Evolutionary conservation across 1,140 invertebrate species (phyloP).

Genomic region (Diachasma alloeum): DNA sequence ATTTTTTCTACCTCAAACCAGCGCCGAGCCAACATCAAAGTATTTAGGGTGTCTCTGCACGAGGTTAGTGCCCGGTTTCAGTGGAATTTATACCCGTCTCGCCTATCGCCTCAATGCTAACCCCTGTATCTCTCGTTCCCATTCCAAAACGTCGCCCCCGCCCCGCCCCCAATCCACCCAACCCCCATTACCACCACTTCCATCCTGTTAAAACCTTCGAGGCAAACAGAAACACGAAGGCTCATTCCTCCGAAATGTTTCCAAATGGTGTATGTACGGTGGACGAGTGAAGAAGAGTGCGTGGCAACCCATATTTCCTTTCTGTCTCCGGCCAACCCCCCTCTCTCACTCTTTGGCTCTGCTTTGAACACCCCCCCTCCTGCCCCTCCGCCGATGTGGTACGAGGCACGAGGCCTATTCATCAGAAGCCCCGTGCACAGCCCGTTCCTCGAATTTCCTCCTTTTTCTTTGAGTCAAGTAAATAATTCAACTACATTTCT

Average conservation of each 20-base stretch:
- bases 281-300: neutral
- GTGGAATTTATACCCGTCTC: neutral
- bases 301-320: constrained; percentile 4
- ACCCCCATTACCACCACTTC: neutral
- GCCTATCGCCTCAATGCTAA: neutral
- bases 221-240: neutral
- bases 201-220: neutral
- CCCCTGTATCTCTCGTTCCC: neutral
- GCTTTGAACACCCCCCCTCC: neutral
- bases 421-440: neutral
- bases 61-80: neutral
- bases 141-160: neutral
- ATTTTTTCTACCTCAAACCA: neutral
- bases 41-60: neutral
- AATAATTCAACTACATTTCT: neutral
- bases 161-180: neutral
- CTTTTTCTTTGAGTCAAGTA: neutral
- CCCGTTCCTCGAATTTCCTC: neutral
- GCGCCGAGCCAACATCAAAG: neutral
- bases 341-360: neutral
- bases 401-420: neutral
- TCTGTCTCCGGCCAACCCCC: neutral
- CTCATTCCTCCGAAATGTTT: neutral
- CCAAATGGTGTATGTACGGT: neutral
- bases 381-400: neutral